Evolutionary conservation across 2,888 invertebrate species (phyloP), one percentile per base, ranked within the genome.

Genomic region (Lasioglossum oenotherae): DNA sequence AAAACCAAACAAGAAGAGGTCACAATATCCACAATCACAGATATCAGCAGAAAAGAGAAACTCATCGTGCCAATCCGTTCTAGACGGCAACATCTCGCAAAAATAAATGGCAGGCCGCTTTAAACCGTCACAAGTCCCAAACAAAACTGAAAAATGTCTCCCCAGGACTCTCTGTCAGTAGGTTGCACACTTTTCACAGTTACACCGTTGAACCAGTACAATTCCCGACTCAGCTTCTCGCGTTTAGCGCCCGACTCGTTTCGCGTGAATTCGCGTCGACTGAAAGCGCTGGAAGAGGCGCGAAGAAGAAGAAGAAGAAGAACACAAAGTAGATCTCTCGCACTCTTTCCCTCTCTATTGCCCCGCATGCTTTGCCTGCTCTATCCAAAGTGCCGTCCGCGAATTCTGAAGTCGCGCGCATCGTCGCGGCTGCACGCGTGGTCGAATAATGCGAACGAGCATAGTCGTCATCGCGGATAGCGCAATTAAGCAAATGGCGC

Each of bases 401-500:
- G 69, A 69, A 69, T 69, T 69, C 78, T 53, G 10, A 49, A 41
- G 27, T 73, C 81, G 73, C 81, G 85, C 85, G 89, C 87, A 82
- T 76, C 77, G 81, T 60, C 75, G 80, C 84, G 82, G 83, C 74
- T 84, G 79, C 83, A 87, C 85, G 89, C 87, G 83, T 78, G 83
- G 80, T 77, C 89, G 83, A 85, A 85, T 85, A 89, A 89, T 77
- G 89, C 87, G 89, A 86, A 82, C 89, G 81, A 79, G 81, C 86
- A 72, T 49, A 84, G 86, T 86, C 87, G 64, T 67, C 77, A 81
- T 35, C 67, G 35, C 35, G 69, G 77, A 89, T 88, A 86, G 84
- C 88, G 92, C 92, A 93, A 93, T 93, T 93, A 93, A 93, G 93
- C 92, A 93, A 93, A 93, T 92, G 92, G 91, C 88, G 89, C 92